These are phyloP conservation scores for Beaufortia kweichowensis DNA, from an alignment of 2,113 vertebrate genomes.

Conservation along the genomic window DNA sequence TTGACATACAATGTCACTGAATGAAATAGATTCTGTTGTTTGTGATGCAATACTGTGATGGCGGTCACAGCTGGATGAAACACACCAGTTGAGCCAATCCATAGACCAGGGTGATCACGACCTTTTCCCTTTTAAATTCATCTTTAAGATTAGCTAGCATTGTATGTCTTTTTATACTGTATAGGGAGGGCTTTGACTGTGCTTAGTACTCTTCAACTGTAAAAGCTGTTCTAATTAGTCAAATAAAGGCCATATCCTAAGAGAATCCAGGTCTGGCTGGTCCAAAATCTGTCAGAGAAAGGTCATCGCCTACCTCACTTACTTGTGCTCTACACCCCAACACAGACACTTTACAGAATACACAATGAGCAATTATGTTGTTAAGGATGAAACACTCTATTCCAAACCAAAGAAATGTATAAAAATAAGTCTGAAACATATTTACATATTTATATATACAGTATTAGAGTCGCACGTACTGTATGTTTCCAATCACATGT, in stretches of 20 bases:
- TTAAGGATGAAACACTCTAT: not conserved
- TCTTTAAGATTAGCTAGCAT: too few species aligned
- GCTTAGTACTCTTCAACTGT: not conserved
- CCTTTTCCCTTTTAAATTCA: too few species aligned
- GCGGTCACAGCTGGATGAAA: not conserved
- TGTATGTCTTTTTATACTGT: too few species aligned
- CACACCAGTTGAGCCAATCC: not conserved
- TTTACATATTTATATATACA: too few species aligned
- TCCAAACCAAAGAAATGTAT: not conserved
- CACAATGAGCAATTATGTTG: not conserved
- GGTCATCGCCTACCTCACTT: not conserved
- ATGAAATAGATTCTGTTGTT: not conserved
- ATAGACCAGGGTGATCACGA: not conserved
- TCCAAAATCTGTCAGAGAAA: constrained; percentile 4
- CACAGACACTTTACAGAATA: not conserved
- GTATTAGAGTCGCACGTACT: too few species aligned
- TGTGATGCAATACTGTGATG: not conserved
- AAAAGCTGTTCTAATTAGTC: not conserved
- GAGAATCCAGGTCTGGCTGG: not conserved
- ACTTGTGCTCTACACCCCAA: not conserved
- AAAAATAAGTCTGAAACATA: not conserved
- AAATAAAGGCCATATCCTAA: not conserved
- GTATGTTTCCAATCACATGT: not conserved
- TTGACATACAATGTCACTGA: not conserved
- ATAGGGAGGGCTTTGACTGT: too few species aligned